These are phyloP conservation scores for Parotia lawesii DNA, from an alignment of 2,113 vertebrate genomes.

Conservation along the genomic window DNA sequence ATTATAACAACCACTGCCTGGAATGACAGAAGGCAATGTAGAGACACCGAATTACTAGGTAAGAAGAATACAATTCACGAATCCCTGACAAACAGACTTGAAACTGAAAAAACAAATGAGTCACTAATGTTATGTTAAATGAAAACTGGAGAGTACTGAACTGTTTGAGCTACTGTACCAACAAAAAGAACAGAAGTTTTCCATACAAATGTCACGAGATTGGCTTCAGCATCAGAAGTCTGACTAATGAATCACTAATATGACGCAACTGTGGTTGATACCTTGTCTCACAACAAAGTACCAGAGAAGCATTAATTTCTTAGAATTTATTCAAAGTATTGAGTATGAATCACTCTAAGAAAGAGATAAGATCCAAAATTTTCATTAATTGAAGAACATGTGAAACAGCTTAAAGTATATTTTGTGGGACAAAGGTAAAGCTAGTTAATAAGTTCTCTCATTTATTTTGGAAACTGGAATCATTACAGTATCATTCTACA, in stretches of 20 bases:
- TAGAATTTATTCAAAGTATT: constrained; percentile 7
- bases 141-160: neutral
- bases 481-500: neutral
- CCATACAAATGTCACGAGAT: neutral
- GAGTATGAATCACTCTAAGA: constrained; percentile 31
- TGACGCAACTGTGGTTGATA: constrained; percentile 15
- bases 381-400: neutral
- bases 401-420: neutral
- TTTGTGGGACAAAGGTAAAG: constrained; percentile 8
- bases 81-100: neutral
- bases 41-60: neutral
- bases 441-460: neutral
- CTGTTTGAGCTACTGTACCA: constrained; percentile 31
- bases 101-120: constrained; percentile 23
- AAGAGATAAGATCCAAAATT: neutral
- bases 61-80: neutral
- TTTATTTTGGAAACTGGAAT: neutral
- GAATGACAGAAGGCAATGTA: neutral
- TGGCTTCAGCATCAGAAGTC: constrained; percentile 37
- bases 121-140: constrained; percentile 16
- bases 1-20: neutral
- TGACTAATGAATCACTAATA: constrained; percentile 46
- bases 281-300: constrained; percentile 22
- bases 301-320: constrained; percentile 12
- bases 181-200: constrained; percentile 40